A percentile compares a stretch with the other conserved stretches of the same genome.
Evolutionary conservation across 2,888 invertebrate genomes (phyloP).

Genomic region (Pachydiplax longipennis): DNA sequence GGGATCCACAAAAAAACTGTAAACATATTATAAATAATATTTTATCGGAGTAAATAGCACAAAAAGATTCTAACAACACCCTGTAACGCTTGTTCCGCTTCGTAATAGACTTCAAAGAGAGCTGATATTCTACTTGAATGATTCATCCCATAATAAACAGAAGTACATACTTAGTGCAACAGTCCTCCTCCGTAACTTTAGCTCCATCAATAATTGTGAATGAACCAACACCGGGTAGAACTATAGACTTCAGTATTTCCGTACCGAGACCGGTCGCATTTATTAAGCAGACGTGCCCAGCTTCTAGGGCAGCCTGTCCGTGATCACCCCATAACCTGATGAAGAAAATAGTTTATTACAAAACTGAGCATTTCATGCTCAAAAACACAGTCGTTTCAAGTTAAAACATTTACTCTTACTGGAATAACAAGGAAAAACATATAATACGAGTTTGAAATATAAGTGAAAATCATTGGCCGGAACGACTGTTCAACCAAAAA

Average conservation of each 20-base stretch:
- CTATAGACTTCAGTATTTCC: conserved; percentile 92
- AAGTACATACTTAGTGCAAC: conserved; percentile 82
- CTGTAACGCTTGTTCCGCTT: not conserved
- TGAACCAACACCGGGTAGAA: conserved; percentile 91
- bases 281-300: conserved; percentile 89
- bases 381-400: not conserved
- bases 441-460: not conserved
- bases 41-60: no score
- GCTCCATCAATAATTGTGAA: conserved; percentile 93
- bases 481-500: not conserved
- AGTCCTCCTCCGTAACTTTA: conserved; percentile 87
- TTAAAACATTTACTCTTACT: not conserved
- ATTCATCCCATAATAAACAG: not conserved
- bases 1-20: conserved; percentile 87
- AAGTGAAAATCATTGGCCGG: no score
- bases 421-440: not conserved
- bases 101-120: not conserved
- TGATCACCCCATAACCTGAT: conserved; percentile 96
- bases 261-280: conserved; percentile 94
- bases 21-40: conserved; percentile 48
- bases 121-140: not conserved
- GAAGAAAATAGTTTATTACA: not conserved
- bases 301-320: conserved; percentile 89
- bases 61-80: not conserved
- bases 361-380: not conserved